A percentile compares a stretch with the other conserved stretches of the same genome.
phyloP scores from a whole-genome alignment of 2,113 vertebrate genomes.

The Scopus umbretta region DNA sequence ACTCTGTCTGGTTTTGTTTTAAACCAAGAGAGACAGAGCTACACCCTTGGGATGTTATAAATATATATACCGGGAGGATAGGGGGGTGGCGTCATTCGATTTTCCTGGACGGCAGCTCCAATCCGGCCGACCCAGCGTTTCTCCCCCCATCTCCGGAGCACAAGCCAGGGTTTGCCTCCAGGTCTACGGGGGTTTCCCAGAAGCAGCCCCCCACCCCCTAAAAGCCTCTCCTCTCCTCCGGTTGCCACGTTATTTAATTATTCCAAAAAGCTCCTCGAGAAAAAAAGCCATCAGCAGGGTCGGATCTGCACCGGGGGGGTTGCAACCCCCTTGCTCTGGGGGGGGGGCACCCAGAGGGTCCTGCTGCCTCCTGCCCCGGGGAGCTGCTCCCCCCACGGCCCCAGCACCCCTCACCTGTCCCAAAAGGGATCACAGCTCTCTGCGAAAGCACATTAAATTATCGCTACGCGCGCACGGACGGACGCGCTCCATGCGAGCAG shows the following conservation, averaged over 20 bases:
- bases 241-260: neutral
- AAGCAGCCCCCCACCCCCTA: neutral
- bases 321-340: no score
- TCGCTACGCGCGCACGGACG: no score
- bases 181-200: neutral
- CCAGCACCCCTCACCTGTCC: neutral
- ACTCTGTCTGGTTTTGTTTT: slow-evolving; percentile 47
- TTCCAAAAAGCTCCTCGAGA: neutral
- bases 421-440: neutral
- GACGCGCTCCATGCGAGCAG: fast-evolving
- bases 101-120: neutral
- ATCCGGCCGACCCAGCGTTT: fast-evolving
- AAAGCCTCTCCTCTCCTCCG: neutral
- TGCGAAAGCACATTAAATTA: neutral
- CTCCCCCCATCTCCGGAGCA: no score
- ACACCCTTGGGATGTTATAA: neutral
- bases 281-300: neutral
- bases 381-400: neutral
- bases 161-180: neutral
- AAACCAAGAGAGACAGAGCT: slow-evolving; percentile 21
- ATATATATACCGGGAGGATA: neutral
- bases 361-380: neutral
- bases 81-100: neutral
- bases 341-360: neutral
- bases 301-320: neutral